phyloP scores from a whole-genome alignment of 2,113 vertebrate genomes.

The Lynx canadensis region DNA sequence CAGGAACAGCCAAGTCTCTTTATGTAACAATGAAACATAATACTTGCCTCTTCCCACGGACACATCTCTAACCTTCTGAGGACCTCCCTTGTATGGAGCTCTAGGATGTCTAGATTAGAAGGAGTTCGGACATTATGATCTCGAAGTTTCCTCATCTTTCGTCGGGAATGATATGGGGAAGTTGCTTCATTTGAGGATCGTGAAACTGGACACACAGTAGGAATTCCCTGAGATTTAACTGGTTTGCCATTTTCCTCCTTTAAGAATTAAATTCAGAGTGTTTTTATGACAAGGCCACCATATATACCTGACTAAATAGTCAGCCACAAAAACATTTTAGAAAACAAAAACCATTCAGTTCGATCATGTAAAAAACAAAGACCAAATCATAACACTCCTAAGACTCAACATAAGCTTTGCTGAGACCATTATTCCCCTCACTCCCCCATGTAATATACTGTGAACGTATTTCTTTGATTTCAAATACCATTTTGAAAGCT shows the following conservation, averaged over 20 bases:
- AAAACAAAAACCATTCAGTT: constrained; percentile 44
- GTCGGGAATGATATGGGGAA: constrained; percentile 89
- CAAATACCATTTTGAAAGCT: not conserved
- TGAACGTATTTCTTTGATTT: not conserved
- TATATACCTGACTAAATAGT: not conserved
- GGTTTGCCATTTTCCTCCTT: constrained; percentile 95
- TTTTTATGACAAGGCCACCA: constrained; percentile 56
- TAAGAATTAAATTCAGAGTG: constrained; percentile 78
- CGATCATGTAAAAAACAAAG: not conserved
- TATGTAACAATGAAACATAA: not conserved
- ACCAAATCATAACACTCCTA: not conserved
- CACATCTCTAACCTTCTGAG: constrained; percentile 96
- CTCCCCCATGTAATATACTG: not conserved
- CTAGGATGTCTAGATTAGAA: constrained; percentile 96
- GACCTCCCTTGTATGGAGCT: constrained; percentile 96
- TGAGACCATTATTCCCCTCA: not conserved
- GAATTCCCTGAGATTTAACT: constrained; percentile 95
- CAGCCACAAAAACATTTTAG: constrained; percentile 22
- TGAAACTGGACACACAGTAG: constrained; percentile 89
- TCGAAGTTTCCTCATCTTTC: constrained; percentile 92
- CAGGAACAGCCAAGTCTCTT: not conserved
- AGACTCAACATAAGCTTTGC: not conserved
- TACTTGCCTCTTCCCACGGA: constrained; percentile 93
- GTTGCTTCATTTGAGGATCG: constrained; percentile 90
- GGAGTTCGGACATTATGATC: constrained; percentile 92